phyloP scores from a whole-genome alignment of 2,797 vertebrate genomes.

The Enteromius treurensis region DNA sequence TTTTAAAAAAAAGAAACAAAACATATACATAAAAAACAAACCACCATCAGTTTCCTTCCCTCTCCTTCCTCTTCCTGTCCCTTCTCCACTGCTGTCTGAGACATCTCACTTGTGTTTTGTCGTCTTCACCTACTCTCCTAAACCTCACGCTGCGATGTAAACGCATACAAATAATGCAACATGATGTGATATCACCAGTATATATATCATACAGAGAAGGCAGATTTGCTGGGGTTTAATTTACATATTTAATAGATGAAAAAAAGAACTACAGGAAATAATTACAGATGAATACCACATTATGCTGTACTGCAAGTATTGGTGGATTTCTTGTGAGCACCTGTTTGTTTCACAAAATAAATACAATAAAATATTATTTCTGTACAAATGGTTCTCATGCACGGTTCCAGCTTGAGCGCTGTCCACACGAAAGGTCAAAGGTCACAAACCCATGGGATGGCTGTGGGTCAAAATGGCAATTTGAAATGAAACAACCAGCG shows the following conservation, averaged over 20 bases:
- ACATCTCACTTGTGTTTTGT: not conserved
- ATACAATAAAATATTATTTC: constrained; percentile 85
- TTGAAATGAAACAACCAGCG: constrained; percentile 21
- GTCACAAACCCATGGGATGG: constrained; percentile 57
- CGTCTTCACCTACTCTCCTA: not conserved
- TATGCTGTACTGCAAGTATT: constrained; percentile 68
- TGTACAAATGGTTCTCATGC: constrained; percentile 83
- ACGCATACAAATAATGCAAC: not conserved
- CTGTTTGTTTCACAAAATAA: constrained; percentile 80
- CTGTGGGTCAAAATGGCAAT: constrained; percentile 58
- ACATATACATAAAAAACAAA: constrained; percentile 39
- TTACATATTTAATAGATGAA: constrained; percentile 59
- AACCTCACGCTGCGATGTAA: not conserved
- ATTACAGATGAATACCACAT: constrained; percentile 80
- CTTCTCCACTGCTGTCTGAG: constrained; percentile 45
- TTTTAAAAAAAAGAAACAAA: constrained; percentile 32
- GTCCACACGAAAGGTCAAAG: constrained; percentile 59
- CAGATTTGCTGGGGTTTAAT: constrained; percentile 61
- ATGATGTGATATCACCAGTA: not conserved
- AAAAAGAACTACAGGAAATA: constrained; percentile 61
- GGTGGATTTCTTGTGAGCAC: constrained; percentile 73
- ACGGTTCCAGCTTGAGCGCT: constrained; percentile 74
- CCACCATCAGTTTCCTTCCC: constrained; percentile 21
- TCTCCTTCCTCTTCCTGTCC: constrained; percentile 48
- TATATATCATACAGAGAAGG: constrained; percentile 59